Evolutionary conservation across 2,797 vertebrate species (phyloP).

Genomic region (Myotis findleyi): DNA sequence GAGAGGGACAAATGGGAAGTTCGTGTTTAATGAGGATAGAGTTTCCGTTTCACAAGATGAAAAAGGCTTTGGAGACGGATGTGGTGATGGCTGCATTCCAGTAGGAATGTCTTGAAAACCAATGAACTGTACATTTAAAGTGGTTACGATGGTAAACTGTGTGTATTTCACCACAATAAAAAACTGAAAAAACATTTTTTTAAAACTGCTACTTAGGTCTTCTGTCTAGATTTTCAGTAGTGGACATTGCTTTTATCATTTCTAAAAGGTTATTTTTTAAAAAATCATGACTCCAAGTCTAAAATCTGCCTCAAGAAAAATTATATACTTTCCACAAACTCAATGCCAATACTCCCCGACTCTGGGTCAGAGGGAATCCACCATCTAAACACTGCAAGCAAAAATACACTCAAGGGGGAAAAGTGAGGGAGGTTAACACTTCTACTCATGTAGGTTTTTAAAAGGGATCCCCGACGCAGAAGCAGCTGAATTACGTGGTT

Average conservation of each 20-base stretch:
- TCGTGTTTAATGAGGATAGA: not conserved
- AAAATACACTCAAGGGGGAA: conserved; percentile 42
- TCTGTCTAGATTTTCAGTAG: not conserved
- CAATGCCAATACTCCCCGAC: not conserved
- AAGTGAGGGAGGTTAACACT: not conserved
- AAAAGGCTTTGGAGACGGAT: not conserved
- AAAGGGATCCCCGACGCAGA: not conserved
- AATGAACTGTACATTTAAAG: not conserved
- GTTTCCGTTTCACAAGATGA: not conserved
- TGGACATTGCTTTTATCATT: not conserved
- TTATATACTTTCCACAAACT: not conserved
- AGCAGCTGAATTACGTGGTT: not conserved
- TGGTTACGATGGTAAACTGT: not conserved
- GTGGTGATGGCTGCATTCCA: not conserved
- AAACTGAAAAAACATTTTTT: not conserved
- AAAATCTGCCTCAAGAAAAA: not conserved
- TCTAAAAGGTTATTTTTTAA: not conserved
- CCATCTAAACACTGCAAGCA: not conserved
- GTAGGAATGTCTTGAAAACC: not conserved
- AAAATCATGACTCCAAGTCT: not conserved
- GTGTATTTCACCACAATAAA: not conserved
- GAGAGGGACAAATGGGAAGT: not conserved
- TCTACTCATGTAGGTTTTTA: not conserved
- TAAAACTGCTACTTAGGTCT: not conserved
- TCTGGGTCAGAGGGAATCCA: not conserved